Conservation (phyloP, 2,797 vertebrate species). For the Lindbergichthys nudifrons region DNA sequence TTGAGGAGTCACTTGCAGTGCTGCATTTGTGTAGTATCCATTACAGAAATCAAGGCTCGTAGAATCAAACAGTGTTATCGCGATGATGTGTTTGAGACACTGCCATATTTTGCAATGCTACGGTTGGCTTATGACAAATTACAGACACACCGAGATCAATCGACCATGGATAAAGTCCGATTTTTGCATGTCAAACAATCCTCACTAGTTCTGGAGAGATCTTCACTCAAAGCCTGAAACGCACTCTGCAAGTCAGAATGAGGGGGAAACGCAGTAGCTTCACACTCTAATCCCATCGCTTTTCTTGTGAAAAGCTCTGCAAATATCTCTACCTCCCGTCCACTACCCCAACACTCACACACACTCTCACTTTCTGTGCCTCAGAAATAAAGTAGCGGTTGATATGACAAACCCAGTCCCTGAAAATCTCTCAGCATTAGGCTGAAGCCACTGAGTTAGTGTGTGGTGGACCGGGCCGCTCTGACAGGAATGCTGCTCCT, state of each 20-base stretch:
- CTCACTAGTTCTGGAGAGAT: slow-evolving; percentile 22
- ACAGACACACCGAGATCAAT: slow-evolving; percentile 38
- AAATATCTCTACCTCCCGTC: slow-evolving; percentile 43
- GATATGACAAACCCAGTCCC: slow-evolving; percentile 74
- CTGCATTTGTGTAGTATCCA: slow-evolving; percentile 25
- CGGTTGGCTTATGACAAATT: slow-evolving; percentile 46
- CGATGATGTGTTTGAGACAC: slow-evolving; percentile 12
- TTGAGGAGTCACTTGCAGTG: slow-evolving; percentile 1
- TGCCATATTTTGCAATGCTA: slow-evolving; percentile 29
- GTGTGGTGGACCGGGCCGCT: slow-evolving; percentile 67
- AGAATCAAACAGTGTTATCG: slow-evolving; percentile 27
- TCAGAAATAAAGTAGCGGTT: slow-evolving; percentile 69
- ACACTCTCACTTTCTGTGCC: slow-evolving; percentile 34
- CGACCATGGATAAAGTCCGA: slow-evolving; percentile 38
- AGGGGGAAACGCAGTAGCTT: slow-evolving; percentile 43
- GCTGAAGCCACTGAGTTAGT: slow-evolving; percentile 74
- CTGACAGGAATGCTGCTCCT: slow-evolving; percentile 76
- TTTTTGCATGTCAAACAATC: slow-evolving; percentile 54
- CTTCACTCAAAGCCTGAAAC: slow-evolving; percentile 30
- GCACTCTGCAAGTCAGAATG: slow-evolving; percentile 24
- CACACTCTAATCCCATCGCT: slow-evolving; percentile 66
- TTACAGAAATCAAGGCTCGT: slow-evolving; percentile 32
- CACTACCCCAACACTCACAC: slow-evolving; percentile 16
- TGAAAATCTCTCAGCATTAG: slow-evolving; percentile 77
- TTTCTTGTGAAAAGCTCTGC: slow-evolving; percentile 68